Base-by-base conservation (phyloP, 2,113 vertebrate genomes). In the Carassius carassius region DNA sequence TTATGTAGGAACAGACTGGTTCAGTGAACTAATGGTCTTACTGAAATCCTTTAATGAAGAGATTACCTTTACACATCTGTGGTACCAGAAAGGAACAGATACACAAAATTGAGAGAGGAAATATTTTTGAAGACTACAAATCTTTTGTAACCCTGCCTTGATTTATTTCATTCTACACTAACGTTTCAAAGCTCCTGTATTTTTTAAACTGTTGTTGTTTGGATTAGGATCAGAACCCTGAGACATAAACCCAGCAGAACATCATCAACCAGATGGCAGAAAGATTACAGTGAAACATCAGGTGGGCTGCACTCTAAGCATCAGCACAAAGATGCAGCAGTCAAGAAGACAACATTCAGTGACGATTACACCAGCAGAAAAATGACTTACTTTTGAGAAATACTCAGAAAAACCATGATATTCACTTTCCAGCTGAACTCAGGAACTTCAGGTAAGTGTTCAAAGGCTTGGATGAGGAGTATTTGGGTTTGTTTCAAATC, bases 11-110 rank as follows among this genome's bases (percentile, higher is more conserved):
- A 44, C 81, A 78, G 63, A 7, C 86, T 87, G 78, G 72, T 82
- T 80, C 72, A 82, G 82, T 88, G 85, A 72, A 69, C 49, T 92
- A 92, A 93, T 90, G 87, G 86, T 92, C 91, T 94, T 94, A 93
- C 86, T 87, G 88, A 93, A 93, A 94, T 93, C 92, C 91, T 84
- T 85, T 89, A 78, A 41, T 75, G 37, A 90, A 54, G 88, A 86
- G 92, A 92, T 93, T 90, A 89, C 86, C 84, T 72, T n/a, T 76
- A 90, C 87, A 87, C 89, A 93, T 82, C 90, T 88, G 88, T 81
- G 86, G 21, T 32, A 8, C 8, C 44, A 82, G 32, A 85, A 60
- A 84, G 23, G 70, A 54, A 51, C 25, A 83, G 60, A 21, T 14
- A 41, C 82, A 84, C 41, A 78, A 47, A 72, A 41, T 25, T 8